These are phyloP conservation scores for Ornithorhynchus anatinus DNA, from an alignment of 2,113 vertebrate species.

Conservation along the genomic window DNA sequence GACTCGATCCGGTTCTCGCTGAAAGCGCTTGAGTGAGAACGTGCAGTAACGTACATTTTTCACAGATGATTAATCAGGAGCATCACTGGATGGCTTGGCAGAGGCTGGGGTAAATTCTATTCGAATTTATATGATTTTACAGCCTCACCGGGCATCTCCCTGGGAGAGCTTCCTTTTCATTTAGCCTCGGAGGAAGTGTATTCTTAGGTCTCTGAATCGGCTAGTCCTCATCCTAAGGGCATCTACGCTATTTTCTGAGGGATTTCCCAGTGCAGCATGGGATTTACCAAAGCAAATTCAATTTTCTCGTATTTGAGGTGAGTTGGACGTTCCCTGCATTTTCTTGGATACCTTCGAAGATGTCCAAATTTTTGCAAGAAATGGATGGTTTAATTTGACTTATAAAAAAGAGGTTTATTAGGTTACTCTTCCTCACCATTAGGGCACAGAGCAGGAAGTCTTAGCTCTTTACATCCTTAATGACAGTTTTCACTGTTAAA, in stretches of 20 bases:
- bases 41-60: constrained; percentile 34
- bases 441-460: no score
- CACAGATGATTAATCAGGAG: constrained; percentile 53
- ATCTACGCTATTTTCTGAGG: not conserved
- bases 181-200: constrained; percentile 13
- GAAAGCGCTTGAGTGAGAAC: constrained; percentile 39
- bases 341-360: not conserved
- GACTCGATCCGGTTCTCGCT: constrained; percentile 6
- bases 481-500: no score
- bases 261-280: not conserved
- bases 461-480: no score
- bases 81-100: constrained; percentile 34
- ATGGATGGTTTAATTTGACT: no score
- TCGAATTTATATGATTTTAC: constrained; percentile 25
- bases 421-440: no score
- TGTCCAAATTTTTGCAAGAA: no score
- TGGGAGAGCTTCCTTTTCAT: constrained; percentile 41
- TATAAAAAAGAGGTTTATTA: no score
- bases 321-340: not conserved
- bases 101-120: constrained; percentile 38
- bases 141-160: constrained; percentile 34
- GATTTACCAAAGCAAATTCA: not conserved
- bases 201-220: no score
- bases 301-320: not conserved
- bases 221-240: not conserved